A percentile compares a stretch with the other conserved stretches of the same genome.
Conservation (phyloP, 2,797 vertebrate genomes). For the Pseudotriccus pelzelni region DNA sequence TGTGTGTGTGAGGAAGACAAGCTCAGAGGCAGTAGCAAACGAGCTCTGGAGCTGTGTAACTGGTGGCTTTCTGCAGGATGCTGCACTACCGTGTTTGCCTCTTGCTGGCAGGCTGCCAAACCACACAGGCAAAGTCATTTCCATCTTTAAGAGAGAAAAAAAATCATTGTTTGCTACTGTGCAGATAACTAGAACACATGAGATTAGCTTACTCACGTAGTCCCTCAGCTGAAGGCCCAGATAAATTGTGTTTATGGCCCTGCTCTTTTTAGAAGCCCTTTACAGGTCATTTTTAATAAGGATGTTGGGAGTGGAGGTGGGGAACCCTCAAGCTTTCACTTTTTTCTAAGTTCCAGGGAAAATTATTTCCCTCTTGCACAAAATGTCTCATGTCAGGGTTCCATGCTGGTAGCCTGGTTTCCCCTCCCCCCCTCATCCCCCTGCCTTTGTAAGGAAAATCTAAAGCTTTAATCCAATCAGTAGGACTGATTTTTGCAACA, state of each 20-base stretch:
- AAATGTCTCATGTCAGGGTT: not conserved
- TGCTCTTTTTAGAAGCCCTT: not conserved
- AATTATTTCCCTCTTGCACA: not conserved
- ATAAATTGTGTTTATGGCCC: not conserved
- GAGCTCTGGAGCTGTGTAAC: not conserved
- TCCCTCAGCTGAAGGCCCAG: not conserved
- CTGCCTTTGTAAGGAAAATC: not conserved
- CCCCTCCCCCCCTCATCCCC: no score
- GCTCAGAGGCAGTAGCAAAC: not conserved
- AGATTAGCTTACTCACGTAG: not conserved
- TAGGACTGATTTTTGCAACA: not conserved
- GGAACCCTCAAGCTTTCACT: not conserved
- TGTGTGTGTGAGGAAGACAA: not conserved
- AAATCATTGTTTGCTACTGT: not conserved
- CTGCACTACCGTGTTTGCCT: not conserved
- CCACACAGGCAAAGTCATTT: not conserved
- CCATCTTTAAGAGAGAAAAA: not conserved
- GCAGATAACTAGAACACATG: not conserved
- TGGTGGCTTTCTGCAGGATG: not conserved
- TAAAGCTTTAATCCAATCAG: not conserved
- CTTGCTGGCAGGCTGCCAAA: not conserved
- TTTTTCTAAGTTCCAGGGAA: not conserved
- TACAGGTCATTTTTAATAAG: not conserved
- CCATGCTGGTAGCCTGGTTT: not conserved
- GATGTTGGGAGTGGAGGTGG: not conserved